Evolutionary conservation across 2,888 invertebrate genomes (phyloP), one percentile per base, ranked within the genome.

Genomic region (Drosophila sordidula): DNA sequence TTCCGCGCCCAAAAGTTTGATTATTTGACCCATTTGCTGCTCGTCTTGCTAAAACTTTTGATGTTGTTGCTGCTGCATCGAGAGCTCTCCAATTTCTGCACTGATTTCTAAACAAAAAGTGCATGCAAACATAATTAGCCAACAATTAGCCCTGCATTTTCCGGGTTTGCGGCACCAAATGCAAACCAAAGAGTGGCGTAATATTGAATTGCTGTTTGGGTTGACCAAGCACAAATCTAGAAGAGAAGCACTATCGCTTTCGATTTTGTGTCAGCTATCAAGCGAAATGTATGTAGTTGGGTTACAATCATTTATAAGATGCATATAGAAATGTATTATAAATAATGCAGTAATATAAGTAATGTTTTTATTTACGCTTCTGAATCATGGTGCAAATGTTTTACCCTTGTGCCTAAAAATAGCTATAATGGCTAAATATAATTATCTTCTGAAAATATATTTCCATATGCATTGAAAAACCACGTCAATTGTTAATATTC

Each of bases 91-190:
- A 55, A 85, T 83, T 83, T 74, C 87, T 70, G 73, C 64, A 66
- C 50, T 49, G 51, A 81, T 87, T 87, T 87, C 85, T 57, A 61
- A 82, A 79, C 50, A 49, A 52, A 69, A 64, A 75, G 38, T 52
- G 52, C 45, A 68, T 42, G 52, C 45, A 68, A 39, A 54, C 68
- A 64, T 61, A 42, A 58, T 62, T 67, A 70, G 66, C 29, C 64
- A 63, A 63, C 57, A 75, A 71, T 74, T 69, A 66, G 64, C 62
- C 57, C 73, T 73, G 70, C 75, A 81, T 74, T 83, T 87, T 87
- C 70, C 79, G 68, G 73, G 78, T 67, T 68, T 39, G 39, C 42
- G 26, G n/a, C 50, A 51, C 52, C 55, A 42, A 56, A 52, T 51
- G 26, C 25, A 46, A 62, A 75, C 55, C 36, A 16, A 41, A 51